Conservation (phyloP, 2,888 invertebrate genomes). For the Aromia moschata region DNA sequence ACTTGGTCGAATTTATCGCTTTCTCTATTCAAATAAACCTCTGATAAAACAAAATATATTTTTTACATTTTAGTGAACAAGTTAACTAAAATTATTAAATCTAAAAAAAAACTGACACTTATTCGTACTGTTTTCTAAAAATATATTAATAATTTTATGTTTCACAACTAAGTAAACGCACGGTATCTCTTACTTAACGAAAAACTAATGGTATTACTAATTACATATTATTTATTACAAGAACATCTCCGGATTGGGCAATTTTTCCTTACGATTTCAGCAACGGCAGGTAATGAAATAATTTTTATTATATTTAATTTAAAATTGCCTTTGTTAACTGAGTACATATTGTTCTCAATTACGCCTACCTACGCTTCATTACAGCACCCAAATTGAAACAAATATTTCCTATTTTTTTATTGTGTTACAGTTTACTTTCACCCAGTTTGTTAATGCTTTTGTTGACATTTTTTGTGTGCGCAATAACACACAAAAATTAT, state of each 20-base stretch:
- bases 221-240: not conserved
- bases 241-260: slow-evolving; percentile 15
- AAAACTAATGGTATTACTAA: not conserved
- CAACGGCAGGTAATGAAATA: slow-evolving; percentile 20
- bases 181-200: not conserved
- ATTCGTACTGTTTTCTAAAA: too few species aligned
- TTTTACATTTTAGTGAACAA: too few species aligned
- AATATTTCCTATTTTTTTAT: slow-evolving; percentile 20
- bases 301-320: slow-evolving; percentile 25
- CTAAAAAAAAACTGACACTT: too few species aligned
- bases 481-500: slow-evolving; percentile 8
- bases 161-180: not conserved
- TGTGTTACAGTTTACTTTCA: slow-evolving; percentile 19
- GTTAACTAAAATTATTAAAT: too few species aligned
- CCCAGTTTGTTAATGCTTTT: slow-evolving; percentile 15
- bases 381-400: slow-evolving; percentile 19
- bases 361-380: slow-evolving; percentile 22
- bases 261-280: slow-evolving; percentile 10
- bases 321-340: slow-evolving; percentile 20
- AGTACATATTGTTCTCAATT: slow-evolving; percentile 24
- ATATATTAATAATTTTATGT: not conserved
- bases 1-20: too few species aligned
- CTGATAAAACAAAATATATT: too few species aligned
- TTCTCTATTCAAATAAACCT: too few species aligned
- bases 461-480: slow-evolving; percentile 1